phyloP scores from a whole-genome alignment of 2,888 invertebrate species.

The Polylopha cassiicola region DNA sequence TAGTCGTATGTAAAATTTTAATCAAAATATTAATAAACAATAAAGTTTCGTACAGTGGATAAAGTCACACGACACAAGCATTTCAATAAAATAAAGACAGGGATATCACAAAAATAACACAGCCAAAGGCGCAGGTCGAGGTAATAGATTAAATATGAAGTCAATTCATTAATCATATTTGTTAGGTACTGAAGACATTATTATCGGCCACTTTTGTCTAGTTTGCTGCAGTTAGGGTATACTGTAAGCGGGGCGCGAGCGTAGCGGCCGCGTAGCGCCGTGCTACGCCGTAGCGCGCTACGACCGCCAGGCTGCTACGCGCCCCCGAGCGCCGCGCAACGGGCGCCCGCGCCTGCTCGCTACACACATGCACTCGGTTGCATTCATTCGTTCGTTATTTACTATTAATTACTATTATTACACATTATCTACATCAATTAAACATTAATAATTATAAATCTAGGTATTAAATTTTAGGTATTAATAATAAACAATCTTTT shows the following conservation, averaged over 20 bases:
- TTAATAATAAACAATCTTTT: slow-evolving; percentile 79
- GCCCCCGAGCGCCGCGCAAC: slow-evolving; percentile 27
- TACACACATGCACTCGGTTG: slow-evolving; percentile 66
- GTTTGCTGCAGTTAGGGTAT: slow-evolving; percentile 50
- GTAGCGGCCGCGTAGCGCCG: slow-evolving; percentile 21
- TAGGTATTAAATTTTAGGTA: slow-evolving; percentile 78
- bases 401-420: slow-evolving; percentile 70
- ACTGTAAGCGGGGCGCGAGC: slow-evolving; percentile 36
- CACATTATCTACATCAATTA: slow-evolving; percentile 76
- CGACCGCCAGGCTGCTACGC: slow-evolving; percentile 22
- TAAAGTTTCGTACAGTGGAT: slow-evolving; percentile 58
- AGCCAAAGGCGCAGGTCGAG: slow-evolving; percentile 73
- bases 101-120: slow-evolving; percentile 63
- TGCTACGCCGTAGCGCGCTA: slow-evolving; percentile 29
- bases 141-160: slow-evolving; percentile 75
- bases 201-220: slow-evolving; percentile 61
- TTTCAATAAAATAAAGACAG: slow-evolving; percentile 73
- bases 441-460: slow-evolving; percentile 76
- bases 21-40: slow-evolving; percentile 60
- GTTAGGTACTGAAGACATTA: slow-evolving; percentile 68
- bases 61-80: slow-evolving; percentile 61
- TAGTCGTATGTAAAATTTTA: slow-evolving; percentile 71
- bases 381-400: slow-evolving; percentile 55
- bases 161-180: slow-evolving; percentile 77
- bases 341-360: slow-evolving; percentile 49